Percentiles rank a stretch among this genome's conserved stretches.
phyloP scores from a whole-genome alignment of 1,140 invertebrate species.

The Protaetia brevitarsis region DNA sequence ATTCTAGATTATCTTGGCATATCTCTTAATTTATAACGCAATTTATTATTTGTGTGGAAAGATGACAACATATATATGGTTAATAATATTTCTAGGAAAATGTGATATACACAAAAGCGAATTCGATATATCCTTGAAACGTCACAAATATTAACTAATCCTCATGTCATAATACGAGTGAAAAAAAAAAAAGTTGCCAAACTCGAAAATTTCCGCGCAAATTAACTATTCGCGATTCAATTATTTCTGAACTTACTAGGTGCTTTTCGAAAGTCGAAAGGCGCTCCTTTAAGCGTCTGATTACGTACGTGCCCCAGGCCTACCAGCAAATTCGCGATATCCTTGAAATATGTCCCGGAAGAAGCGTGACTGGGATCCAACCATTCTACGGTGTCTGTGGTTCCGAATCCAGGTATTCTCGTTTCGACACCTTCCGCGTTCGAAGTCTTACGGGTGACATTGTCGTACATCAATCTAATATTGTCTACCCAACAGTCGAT shows the following conservation, averaged over 20 bases:
- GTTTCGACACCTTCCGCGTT: conserved; percentile 89
- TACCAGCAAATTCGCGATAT: conserved; percentile 77
- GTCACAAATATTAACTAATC: not conserved
- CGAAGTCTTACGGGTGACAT: conserved; percentile 74
- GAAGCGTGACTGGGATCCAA: conserved; percentile 81
- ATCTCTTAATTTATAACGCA: no score
- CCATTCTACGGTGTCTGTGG: conserved; percentile 85
- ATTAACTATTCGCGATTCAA: not conserved
- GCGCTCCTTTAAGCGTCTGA: conserved; percentile 82
- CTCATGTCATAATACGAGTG: not conserved
- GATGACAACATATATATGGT: no score
- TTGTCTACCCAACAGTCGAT: conserved; percentile 98
- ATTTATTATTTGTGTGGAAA: no score
- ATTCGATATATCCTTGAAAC: not conserved
- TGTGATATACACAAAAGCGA: no score
- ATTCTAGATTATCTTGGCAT: no score
- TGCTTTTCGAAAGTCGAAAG: conserved; percentile 95
- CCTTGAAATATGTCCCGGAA: conserved; percentile 83
- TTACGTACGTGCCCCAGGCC: conserved; percentile 77
- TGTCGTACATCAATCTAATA: conserved; percentile 85
- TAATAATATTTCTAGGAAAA: no score
- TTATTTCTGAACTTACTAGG: conserved; percentile 73
- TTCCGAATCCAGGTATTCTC: conserved; percentile 84
- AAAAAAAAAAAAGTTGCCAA: not conserved
- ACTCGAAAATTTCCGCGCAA: not conserved